Base-by-base conservation (phyloP, 2,113 vertebrate species). In the Hippocampus mohnikei region DNA sequence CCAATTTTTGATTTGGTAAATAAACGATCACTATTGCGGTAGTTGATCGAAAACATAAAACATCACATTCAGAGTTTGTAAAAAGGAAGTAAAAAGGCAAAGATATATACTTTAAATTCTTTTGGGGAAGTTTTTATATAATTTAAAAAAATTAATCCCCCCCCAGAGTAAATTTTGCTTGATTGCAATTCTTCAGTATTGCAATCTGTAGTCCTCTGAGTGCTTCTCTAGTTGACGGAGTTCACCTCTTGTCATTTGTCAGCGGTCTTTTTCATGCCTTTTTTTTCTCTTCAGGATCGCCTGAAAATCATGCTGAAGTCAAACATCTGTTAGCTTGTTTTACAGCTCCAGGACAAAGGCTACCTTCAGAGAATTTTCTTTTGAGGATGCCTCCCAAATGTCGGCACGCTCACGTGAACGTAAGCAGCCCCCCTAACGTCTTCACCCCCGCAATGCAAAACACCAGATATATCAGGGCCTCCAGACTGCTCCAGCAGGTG, bases 401-500 rank as follows among this genome's bases (percentile, higher is more conserved):
- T 80, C 80, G 72, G 61, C 67, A n/a, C 20, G 16, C 66, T 68
- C 66, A 0, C 69, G 20, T 20, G 21, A 55, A 52, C 62, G 12
- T 58, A 62, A 50, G 40, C 37, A 67, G 25, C 46, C 65, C 8
- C 41, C 64, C n/a, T 42, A 46, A 10, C 20, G 55, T 60, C 27
- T 18, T 60, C 3, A 60, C 58, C 33, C 70, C 13, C 71, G 64
- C 64, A 40, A 66, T 27, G 41, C 58, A 70, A 37, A 79, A 40
- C 55, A 27, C 58, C 52, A 78, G 73, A 87, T 78, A 78, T 9
- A 74, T 20, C 29, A 53, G 37, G 4, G 65, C 55, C 69, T 48
- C 55, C 27, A 37, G 70, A 74, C 77, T 42, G 69, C 76, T 81
- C 75, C 69, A 78, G 78, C 88, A 89, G 88, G 87, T 91, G 89